Percentiles rank a stretch among this genome's conserved stretches.
Conservation (phyloP, 2,113 vertebrate genomes). For the Rhinichthys klamathensis region DNA sequence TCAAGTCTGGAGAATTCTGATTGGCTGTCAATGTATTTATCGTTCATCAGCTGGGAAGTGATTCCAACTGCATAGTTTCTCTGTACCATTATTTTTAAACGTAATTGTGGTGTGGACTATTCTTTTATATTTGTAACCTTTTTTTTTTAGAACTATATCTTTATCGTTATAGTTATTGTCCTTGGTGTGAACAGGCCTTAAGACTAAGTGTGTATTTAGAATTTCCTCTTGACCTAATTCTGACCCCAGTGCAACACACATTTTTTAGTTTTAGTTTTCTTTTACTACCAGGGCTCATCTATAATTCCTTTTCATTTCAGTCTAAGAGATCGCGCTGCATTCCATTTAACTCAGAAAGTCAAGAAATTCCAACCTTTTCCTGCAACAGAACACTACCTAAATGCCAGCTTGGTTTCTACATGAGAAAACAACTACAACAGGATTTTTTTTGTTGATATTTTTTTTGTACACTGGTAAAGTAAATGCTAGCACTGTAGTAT, state of each 20-base stretch:
- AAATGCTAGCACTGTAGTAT: not conserved
- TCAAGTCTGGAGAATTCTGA: no score
- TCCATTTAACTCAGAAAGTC: not conserved
- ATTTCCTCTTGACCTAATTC: not conserved
- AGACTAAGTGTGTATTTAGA: not conserved
- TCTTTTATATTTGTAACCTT: no score
- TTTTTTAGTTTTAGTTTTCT: not conserved
- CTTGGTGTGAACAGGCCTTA: not conserved
- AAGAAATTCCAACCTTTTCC: not conserved
- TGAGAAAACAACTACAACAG: not conserved
- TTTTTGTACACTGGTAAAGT: not conserved
- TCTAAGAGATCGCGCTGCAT: not conserved
- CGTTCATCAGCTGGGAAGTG: no score
- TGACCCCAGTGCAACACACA: conserved; percentile 1
- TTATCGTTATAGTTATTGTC: no score
- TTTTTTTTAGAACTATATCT: no score
- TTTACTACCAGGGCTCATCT: not conserved
- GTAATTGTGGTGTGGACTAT: no score
- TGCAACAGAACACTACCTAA: not conserved
- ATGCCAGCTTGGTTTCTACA: not conserved
- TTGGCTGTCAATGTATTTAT: no score
- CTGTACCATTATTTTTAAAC: no score
- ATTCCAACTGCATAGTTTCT: no score
- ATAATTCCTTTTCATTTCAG: not conserved
- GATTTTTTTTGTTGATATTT: not conserved